A percentile compares a stretch with the other conserved stretches of the same genome.
These are phyloP conservation scores for Apeira syringaria DNA, from an alignment of 2,888 invertebrate genomes.

Conservation along the genomic window DNA sequence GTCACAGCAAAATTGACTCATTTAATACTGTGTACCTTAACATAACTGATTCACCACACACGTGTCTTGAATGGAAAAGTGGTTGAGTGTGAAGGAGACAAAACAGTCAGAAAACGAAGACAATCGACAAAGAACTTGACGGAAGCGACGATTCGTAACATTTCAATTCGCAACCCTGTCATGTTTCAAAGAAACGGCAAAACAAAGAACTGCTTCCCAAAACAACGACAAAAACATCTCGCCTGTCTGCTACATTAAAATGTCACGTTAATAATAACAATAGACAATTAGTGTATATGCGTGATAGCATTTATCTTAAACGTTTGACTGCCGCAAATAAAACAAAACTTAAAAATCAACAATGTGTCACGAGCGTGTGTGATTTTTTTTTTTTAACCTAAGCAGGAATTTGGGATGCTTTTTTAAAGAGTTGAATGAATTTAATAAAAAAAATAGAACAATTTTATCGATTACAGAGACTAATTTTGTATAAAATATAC, in stretches of 20 bases:
- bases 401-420: no score
- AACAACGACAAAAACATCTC: slow-evolving; percentile 6
- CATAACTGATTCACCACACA: not conserved
- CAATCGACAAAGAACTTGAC: slow-evolving; percentile 14
- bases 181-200: slow-evolving; percentile 7
- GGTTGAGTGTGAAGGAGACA: not conserved
- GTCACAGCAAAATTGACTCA: not conserved
- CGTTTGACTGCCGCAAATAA: no score
- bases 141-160: slow-evolving; percentile 16
- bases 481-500: no score
- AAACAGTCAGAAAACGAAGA: slow-evolving; percentile 1
- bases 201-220: slow-evolving; percentile 9
- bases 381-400: no score
- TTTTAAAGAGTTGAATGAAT: no score
- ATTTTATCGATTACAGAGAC: no score
- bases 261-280: not conserved
- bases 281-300: no score
- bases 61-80: not conserved
- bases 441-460: no score
- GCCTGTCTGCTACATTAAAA: not conserved
- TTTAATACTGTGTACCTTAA: not conserved
- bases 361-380: no score
- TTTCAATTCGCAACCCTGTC: not conserved
- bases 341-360: no score
- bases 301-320: no score